Conservation (phyloP, 2,797 vertebrate genomes). For the Lithobates sylvaticus region DNA sequence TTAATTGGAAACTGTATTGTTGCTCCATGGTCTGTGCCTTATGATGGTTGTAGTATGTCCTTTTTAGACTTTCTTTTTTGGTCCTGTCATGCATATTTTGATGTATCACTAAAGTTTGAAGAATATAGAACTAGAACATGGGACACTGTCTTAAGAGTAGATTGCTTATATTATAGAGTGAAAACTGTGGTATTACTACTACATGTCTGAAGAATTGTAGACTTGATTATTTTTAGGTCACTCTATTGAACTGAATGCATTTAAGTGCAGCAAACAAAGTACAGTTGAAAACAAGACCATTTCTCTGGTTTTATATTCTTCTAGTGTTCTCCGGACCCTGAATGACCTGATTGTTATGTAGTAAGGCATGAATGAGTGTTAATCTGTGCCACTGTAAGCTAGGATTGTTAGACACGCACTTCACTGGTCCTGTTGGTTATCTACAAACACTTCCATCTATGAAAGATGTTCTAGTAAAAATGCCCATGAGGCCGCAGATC, state of each 20-base stretch:
- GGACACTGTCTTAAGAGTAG: too few relatives aligned
- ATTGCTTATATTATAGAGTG: too few relatives aligned
- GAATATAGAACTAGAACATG: too few relatives aligned
- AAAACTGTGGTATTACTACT: too few relatives aligned
- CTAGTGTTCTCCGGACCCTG: conserved; percentile 66
- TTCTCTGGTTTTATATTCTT: neutral
- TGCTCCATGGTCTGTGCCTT: neutral
- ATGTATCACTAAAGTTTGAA: too few relatives aligned
- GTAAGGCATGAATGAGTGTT: conserved; percentile 72
- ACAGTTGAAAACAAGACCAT: neutral
- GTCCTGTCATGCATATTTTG: too few relatives aligned
- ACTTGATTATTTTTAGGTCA: neutral
- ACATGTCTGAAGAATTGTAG: too few relatives aligned
- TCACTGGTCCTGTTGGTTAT: conserved; percentile 83
- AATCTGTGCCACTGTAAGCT: conserved; percentile 71
- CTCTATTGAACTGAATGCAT: neutral
- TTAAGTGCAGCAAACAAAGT: neutral
- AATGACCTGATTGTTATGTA: conserved; percentile 75
- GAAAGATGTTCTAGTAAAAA: conserved; percentile 64
- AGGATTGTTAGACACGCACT: conserved; percentile 75
- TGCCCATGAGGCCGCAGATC: conserved; percentile 57
- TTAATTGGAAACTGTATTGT: neutral
- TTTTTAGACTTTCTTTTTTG: neutral
- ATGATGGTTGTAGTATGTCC: neutral
- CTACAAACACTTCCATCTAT: conserved; percentile 65